Evolutionary conservation across 2,888 invertebrate genomes (phyloP), one percentile per base, ranked within the genome.

Genomic region (Pasiphila rectangulata): DNA sequence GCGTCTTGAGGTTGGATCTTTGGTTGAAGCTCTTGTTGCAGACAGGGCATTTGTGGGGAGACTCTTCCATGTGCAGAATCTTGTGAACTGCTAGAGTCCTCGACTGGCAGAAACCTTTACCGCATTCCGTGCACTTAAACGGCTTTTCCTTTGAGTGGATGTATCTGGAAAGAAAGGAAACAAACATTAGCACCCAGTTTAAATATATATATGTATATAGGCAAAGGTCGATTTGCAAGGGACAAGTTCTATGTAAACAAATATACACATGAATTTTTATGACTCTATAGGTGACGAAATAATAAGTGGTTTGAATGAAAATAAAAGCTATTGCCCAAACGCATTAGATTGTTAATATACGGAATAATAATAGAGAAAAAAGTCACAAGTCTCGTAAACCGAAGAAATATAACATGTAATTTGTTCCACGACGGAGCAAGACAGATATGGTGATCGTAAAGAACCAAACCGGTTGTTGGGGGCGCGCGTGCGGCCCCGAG

Each of bases 101-200:
- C 13, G 97, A 96, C 76, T 99, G 99, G 78, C 99, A 99, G 85
- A 99, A 99, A 3, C 99, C 99, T 85, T 99, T 99, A 30, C 98
- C 98, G 79, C 99, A 99, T 66, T 98, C 96, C 2, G 92, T 92
- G 81, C 99, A 99, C 75, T 98, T 98, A 89, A 98, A 99, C 0
- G 99, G 99, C 79, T 99, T 99, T 83, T 98, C 98, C 76, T 98
- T 98, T 59, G 97, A 97, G 87, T 99, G 99, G 59, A 98, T 99
- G 87, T 98, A 99, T 76, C 97, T 97, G 90, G 45, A 89, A 89
- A 69, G 69, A 82, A 57, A 69, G 64, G 75, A 67, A 69, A 63
- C 38, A 84, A 69, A 69, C 16, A 66, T 76, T 53, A 78, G 61
- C 56, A 41, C 55, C 57, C 42, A 57, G 63, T 46, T 56, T 38